Conservation (phyloP, 1,140 invertebrate genomes). For the Drosophila albomicans region DNA sequence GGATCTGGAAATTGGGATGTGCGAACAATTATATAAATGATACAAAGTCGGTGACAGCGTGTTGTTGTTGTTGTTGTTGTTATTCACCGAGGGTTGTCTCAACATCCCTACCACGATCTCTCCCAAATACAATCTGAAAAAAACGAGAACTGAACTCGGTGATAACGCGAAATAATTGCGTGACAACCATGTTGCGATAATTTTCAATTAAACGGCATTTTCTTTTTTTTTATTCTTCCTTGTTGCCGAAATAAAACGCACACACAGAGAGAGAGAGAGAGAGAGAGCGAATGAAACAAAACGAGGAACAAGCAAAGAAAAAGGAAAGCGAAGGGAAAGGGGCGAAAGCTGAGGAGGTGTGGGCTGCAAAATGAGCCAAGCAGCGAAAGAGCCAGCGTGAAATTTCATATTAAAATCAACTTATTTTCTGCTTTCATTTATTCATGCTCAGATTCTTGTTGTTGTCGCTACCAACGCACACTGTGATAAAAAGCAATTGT, state of each 20-base stretch:
- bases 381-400: conserved; percentile 62
- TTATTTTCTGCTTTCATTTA: conserved; percentile 83
- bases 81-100: conserved; percentile 39
- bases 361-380: conserved; percentile 30
- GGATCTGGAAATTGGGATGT: conserved; percentile 28
- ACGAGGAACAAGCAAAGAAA: conserved; percentile 15
- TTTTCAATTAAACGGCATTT: conserved; percentile 84
- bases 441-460: conserved; percentile 73
- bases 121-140: not conserved
- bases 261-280: conserved; percentile 20
- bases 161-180: conserved; percentile 84
- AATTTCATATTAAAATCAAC: conserved; percentile 84
- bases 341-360: not conserved
- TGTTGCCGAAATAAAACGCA: conserved; percentile 39
- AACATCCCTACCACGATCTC: not conserved
- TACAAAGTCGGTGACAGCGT: conserved; percentile 40
- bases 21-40: conserved; percentile 67
- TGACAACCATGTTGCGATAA: conserved; percentile 84
- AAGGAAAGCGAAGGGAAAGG: not conserved
- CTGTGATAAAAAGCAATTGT: conserved; percentile 55
- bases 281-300: conserved; percentile 9
- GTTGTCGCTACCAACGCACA: conserved; percentile 37
- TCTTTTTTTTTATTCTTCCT: conserved; percentile 37
- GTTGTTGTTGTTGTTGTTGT: too few relatives aligned
- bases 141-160: conserved; percentile 41